Evolutionary conservation across 2,113 vertebrate genomes (phyloP).

Genomic region (Antennarius striatus): DNA sequence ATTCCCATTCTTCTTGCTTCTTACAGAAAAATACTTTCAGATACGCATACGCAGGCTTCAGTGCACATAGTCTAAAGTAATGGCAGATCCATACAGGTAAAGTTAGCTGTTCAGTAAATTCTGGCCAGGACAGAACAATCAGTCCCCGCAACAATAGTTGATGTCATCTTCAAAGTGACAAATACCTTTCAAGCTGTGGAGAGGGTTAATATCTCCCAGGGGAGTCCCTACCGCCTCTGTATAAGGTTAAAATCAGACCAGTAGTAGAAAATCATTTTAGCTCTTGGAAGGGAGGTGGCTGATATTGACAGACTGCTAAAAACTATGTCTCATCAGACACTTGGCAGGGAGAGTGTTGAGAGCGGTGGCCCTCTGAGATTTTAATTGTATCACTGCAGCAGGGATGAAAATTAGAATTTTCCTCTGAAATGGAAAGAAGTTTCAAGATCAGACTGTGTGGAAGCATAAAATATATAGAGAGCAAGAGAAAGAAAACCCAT

Average conservation of each 20-base stretch:
- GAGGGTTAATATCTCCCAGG: conserved; percentile 67
- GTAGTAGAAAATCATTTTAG: conserved; percentile 52
- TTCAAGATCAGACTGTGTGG: too few relatives aligned
- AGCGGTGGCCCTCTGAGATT: conserved; percentile 36
- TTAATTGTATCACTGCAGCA: conserved; percentile 9
- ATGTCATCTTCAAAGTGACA: conserved; percentile 66
- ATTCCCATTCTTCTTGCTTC: background rate
- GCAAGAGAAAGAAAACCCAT: too few relatives aligned
- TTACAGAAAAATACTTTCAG: background rate
- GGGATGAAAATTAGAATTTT: conserved; percentile 37
- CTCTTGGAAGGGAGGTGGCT: conserved; percentile 32
- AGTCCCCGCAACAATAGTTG: conserved; percentile 67
- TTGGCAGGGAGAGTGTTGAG: conserved; percentile 23
- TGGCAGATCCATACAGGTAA: conserved; percentile 13
- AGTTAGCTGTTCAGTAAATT: conserved; percentile 53
- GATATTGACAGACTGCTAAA: conserved; percentile 36
- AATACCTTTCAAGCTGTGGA: conserved; percentile 51
- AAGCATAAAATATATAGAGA: too few relatives aligned
- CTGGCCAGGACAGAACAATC: conserved; percentile 53
- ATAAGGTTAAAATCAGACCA: conserved; percentile 59
- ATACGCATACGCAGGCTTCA: conserved; percentile 7
- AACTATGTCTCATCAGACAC: conserved; percentile 38
- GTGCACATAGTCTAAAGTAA: conserved; percentile 21
- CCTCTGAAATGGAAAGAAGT: conserved; percentile 10
- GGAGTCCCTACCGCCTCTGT: conserved; percentile 53